phyloP scores from a whole-genome alignment of 2,888 invertebrate genomes.

The Tricholauxania praeusta region DNA sequence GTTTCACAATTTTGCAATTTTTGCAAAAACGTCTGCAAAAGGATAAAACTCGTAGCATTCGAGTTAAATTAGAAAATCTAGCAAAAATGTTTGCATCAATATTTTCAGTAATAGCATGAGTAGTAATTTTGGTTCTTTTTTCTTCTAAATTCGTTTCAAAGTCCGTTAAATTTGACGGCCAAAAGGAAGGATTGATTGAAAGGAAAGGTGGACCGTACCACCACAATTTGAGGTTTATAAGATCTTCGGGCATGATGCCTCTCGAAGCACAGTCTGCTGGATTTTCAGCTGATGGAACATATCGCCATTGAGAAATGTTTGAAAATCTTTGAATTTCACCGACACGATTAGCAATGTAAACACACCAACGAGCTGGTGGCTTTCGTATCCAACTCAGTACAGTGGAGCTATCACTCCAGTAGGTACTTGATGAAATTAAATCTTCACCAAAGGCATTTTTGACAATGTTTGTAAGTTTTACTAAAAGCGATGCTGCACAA shows the following conservation, averaged over 20 bases:
- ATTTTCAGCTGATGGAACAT: slow-evolving; percentile 13
- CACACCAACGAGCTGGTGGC: slow-evolving; percentile 34
- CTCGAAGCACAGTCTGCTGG: slow-evolving; percentile 23
- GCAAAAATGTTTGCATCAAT: slow-evolving; percentile 15
- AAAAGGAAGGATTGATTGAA: not conserved
- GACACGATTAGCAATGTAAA: slow-evolving; percentile 18
- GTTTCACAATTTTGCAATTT: not conserved
- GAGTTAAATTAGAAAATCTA: slow-evolving; percentile 10
- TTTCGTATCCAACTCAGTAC: slow-evolving; percentile 33
- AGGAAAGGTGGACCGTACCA: not conserved
- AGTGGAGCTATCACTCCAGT: slow-evolving; percentile 29
- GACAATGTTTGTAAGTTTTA: slow-evolving; percentile 4
- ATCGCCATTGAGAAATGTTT: slow-evolving; percentile 23
- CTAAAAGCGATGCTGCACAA: slow-evolving; percentile 8
- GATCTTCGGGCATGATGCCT: slow-evolving; percentile 8
- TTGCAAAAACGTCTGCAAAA: not conserved
- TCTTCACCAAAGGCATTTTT: slow-evolving; percentile 12
- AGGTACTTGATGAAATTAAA: slow-evolving; percentile 9
- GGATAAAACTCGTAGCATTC: slow-evolving; percentile 2
- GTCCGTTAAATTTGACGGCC: not conserved
- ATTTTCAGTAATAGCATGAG: not conserved
- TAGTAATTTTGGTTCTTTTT: slow-evolving; percentile 9
- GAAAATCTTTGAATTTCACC: slow-evolving; percentile 16
- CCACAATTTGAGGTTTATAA: slow-evolving; percentile 5
- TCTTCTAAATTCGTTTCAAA: slow-evolving; percentile 6